A percentile compares a stretch with the other conserved stretches of the same genome.
Evolutionary conservation across 1,140 invertebrate species (phyloP).

Genomic region (Plodia interpunctella): DNA sequence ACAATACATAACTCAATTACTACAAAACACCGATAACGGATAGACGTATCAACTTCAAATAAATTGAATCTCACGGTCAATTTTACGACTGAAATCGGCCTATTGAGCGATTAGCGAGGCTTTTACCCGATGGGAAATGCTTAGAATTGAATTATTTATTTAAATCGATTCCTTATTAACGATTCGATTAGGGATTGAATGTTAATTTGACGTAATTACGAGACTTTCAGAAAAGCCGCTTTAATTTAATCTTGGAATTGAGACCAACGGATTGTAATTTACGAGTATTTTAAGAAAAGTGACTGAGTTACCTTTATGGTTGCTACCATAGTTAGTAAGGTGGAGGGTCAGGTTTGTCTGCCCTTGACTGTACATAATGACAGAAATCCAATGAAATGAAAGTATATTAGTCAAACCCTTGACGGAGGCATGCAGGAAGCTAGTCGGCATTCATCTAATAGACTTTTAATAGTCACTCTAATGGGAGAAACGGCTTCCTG

Average conservation of each 20-base stretch:
- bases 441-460: conserved; percentile 56
- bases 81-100: conserved; percentile 21
- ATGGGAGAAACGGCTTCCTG: conserved; percentile 61
- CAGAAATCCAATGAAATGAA: neutral
- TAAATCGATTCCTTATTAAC: conserved; percentile 11
- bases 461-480: conserved; percentile 59
- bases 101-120: conserved; percentile 10
- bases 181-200: conserved; percentile 8
- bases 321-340: no score
- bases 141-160: neutral
- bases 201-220: conserved; percentile 8
- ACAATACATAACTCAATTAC: conserved; percentile 8
- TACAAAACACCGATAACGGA: neutral
- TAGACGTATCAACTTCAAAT: neutral
- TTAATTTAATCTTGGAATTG: neutral
- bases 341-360: no score
- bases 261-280: neutral
- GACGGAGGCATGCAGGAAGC: neutral
- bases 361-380: no score
- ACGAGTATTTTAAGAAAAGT: no score
- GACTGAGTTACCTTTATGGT: no score
- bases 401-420: conserved; percentile 1
- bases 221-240: neutral
- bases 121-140: conserved; percentile 1
- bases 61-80: conserved; percentile 19